Percentiles rank a stretch among this genome's conserved stretches.
Evolutionary conservation across 2,113 vertebrate species (phyloP).

Genomic region (Puntigrus tetrazona): DNA sequence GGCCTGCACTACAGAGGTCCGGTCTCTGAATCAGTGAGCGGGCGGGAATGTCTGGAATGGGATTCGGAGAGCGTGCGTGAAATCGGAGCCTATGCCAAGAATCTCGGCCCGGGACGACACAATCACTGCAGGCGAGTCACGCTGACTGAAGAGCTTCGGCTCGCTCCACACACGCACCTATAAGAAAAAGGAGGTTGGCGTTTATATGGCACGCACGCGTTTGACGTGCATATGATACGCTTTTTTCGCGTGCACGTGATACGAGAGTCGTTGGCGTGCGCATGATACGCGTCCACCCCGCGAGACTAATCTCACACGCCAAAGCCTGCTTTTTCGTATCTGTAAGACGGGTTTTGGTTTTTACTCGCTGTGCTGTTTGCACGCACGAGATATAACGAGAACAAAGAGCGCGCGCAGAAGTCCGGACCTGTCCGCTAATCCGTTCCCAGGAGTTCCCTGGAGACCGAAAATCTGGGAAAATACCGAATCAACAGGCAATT

Average conservation of each 20-base stretch:
- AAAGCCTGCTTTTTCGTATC: too few species aligned
- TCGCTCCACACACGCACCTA: too few species aligned
- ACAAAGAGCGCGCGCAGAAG: not conserved
- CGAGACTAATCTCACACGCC: too few species aligned
- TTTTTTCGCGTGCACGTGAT: too few species aligned
- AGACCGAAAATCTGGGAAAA: not conserved
- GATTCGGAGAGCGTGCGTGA: conserved; percentile 42
- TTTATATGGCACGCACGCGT: too few species aligned
- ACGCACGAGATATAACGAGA: too few species aligned
- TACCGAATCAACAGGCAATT: not conserved
- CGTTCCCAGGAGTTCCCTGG: not conserved
- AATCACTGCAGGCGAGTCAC: conserved; percentile 73
- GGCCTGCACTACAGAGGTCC: conserved; percentile 67
- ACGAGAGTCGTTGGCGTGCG: too few species aligned
- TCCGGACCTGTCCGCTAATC: not conserved
- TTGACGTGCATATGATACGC: too few species aligned
- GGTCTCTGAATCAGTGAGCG: conserved; percentile 53
- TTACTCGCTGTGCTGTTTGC: too few species aligned
- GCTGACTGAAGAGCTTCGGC: not conserved
- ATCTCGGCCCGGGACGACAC: conserved; percentile 62
- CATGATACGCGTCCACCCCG: too few species aligned
- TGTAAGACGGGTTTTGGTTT: too few species aligned
- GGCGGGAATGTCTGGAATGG: conserved; percentile 64
- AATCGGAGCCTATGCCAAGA: conserved; percentile 46
- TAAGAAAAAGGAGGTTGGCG: too few species aligned